Conservation (phyloP, 2,797 vertebrate genomes). For the Nannoperca australis region DNA sequence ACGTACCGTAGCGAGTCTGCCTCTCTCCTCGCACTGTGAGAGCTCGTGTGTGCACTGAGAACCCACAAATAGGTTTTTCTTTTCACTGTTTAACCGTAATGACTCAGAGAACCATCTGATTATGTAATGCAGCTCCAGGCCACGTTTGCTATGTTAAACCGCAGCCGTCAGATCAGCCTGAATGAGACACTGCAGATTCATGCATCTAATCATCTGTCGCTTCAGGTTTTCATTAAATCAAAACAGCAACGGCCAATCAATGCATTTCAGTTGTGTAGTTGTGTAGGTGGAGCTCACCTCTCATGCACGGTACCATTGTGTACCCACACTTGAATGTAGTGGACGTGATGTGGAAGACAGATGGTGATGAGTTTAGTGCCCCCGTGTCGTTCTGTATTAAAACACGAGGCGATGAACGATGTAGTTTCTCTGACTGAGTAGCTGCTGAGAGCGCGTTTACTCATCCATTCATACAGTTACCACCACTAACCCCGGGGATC, state of each 20-base stretch:
- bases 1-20: neutral
- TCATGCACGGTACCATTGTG: neutral
- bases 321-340: neutral
- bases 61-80: slow-evolving; percentile 2
- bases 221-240: neutral
- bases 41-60: neutral
- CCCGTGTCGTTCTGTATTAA: neutral
- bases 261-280: neutral
- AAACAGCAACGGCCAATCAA: neutral
- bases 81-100: slow-evolving; percentile 23
- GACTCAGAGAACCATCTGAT: slow-evolving; percentile 33
- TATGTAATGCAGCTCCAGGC: slow-evolving; percentile 18
- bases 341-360: neutral
- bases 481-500: neutral
- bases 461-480: neutral
- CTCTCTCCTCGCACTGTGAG: neutral
- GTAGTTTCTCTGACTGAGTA: neutral
- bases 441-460: neutral
- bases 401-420: neutral
- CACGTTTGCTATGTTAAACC: slow-evolving; percentile 16
- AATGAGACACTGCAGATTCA: neutral
- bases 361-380: too few relatives aligned
- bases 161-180: slow-evolving; percentile 15
- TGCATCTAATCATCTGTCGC: neutral
- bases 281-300: neutral